Conservation (phyloP, 2,888 invertebrate genomes). For the Melipona bicolor region DNA sequence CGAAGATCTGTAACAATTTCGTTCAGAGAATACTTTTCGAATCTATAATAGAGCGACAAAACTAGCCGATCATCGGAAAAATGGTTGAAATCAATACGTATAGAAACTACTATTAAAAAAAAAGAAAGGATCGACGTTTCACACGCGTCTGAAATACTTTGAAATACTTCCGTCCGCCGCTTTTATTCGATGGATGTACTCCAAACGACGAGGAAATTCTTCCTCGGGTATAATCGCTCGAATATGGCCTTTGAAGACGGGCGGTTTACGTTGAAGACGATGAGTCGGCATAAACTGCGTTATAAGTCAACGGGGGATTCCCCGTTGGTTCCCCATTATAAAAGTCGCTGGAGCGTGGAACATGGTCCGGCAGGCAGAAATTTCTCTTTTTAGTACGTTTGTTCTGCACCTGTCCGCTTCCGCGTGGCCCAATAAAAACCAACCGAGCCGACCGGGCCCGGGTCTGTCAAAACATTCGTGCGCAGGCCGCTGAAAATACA, state of each 20-base stretch:
- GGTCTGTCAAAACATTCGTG: slow-evolving; percentile 45
- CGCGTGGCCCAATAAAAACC: slow-evolving; percentile 36
- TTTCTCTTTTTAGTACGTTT: slow-evolving; percentile 42
- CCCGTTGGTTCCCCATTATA: slow-evolving; percentile 5
- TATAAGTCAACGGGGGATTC: not conserved
- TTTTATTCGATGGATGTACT: not conserved
- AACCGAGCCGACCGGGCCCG: not conserved
- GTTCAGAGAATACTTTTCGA: no score
- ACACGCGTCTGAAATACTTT: no score
- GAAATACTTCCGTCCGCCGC: not conserved
- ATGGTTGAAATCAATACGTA: no score
- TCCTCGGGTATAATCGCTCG: not conserved
- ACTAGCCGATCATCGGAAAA: no score
- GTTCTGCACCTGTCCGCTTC: slow-evolving; percentile 8
- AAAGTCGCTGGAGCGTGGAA: slow-evolving; percentile 1
- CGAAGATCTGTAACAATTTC: no score
- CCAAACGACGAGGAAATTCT: not conserved
- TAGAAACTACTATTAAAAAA: no score
- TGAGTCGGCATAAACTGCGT: not conserved
- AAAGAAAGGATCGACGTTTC: no score
- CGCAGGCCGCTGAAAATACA: slow-evolving; percentile 17
- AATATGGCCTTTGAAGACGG: not conserved
- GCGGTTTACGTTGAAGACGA: not conserved
- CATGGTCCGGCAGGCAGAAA: not conserved
- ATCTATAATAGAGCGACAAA: no score